phyloP scores from a whole-genome alignment of 2,888 invertebrate species.

The Masnerella sp. region DNA sequence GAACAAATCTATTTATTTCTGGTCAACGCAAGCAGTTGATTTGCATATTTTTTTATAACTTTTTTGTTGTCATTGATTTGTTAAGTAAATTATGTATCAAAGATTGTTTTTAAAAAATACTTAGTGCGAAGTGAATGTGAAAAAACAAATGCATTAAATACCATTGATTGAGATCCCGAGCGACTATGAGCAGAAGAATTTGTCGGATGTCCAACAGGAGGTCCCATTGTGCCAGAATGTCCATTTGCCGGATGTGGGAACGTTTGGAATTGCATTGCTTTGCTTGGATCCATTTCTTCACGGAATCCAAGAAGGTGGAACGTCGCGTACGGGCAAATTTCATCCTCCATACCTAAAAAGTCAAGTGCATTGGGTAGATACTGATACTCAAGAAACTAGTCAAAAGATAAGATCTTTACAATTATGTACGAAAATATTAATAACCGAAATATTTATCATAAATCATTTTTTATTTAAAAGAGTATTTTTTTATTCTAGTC shows the following conservation, averaged over 20 bases:
- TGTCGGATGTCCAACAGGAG: constrained; percentile 85
- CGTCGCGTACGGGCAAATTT: constrained; percentile 97
- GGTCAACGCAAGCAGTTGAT: no score
- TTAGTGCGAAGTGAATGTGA: no score
- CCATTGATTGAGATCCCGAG: constrained; percentile 94
- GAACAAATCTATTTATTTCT: no score
- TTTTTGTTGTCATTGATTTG: no score
- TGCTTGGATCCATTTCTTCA: constrained; percentile 96
- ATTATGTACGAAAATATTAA: background rate
- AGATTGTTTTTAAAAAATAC: no score
- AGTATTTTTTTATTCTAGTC: no score
- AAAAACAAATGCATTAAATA: no score
- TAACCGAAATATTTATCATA: no score
- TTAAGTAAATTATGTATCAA: no score
- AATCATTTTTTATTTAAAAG: background rate
- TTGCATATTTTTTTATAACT: no score
- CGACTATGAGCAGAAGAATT: constrained; percentile 90
- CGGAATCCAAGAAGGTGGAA: constrained; percentile 97
- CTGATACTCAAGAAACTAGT: constrained; percentile 53
- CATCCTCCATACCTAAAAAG: constrained; percentile 92
- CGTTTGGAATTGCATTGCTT: constrained; percentile 93
- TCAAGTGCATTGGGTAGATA: constrained; percentile 70
- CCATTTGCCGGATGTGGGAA: constrained; percentile 87
- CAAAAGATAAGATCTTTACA: constrained; percentile 7
- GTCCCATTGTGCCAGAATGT: constrained; percentile 89